Evolutionary conservation across 2,888 invertebrate genomes (phyloP).

Genomic region (Scelioninae gen. 1): DNA sequence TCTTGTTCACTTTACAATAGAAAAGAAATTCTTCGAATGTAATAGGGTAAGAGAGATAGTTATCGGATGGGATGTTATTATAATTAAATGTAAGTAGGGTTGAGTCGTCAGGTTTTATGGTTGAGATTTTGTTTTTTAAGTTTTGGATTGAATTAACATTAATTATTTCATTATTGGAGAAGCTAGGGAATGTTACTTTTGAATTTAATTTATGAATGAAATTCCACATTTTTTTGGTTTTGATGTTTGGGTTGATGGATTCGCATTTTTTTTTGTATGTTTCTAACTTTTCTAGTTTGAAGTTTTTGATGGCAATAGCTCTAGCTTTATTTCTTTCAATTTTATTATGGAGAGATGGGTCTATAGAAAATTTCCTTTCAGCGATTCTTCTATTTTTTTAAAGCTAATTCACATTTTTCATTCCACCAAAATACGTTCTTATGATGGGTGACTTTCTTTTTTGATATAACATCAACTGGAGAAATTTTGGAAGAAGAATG

Average conservation of each 20-base stretch:
- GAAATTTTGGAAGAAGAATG: no score
- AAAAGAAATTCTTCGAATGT: conserved; percentile 1
- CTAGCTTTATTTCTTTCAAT: background rate
- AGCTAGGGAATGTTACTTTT: background rate
- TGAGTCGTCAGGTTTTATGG: no score
- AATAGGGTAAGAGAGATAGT: background rate
- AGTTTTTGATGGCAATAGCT: conserved; percentile 13
- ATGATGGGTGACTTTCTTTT: no score
- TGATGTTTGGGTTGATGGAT: background rate
- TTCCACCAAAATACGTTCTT: conserved; percentile 12
- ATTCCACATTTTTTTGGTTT: background rate
- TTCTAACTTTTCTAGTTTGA: background rate
- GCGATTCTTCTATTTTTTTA: background rate
- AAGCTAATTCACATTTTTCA: background rate
- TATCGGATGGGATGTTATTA: background rate
- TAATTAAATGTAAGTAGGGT: no score
- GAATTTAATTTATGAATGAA: background rate
- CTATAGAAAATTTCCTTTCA: background rate
- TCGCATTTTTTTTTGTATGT: background rate
- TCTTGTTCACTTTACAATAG: background rate
- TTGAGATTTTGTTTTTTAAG: no score
- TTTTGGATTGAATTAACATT: no score
- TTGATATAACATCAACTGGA: no score
- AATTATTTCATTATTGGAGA: background rate
- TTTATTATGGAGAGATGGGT: conserved; percentile 2